Conservation (phyloP, 2,888 invertebrate species). For the Axea sp. region DNA sequence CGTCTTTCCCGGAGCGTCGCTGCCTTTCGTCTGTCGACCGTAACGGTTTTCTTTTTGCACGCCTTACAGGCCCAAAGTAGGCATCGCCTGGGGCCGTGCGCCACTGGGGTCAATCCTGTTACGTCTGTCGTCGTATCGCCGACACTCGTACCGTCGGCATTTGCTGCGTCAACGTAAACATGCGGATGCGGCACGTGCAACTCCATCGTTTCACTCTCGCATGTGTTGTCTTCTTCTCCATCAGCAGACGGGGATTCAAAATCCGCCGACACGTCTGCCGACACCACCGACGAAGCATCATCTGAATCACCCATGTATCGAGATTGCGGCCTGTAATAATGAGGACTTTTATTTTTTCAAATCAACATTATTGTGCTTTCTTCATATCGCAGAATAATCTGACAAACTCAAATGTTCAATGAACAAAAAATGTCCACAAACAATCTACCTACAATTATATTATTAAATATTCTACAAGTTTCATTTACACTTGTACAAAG, state of each 20-base stretch:
- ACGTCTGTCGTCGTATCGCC: not conserved
- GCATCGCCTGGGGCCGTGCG: constrained; percentile 85
- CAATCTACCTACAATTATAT: no score
- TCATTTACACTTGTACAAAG: constrained; percentile 13
- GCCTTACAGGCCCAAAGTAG: constrained; percentile 98
- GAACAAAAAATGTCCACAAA: no score
- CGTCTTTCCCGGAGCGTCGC: constrained; percentile 97
- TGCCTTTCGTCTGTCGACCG: constrained; percentile 97
- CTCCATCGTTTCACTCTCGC: constrained; percentile 61
- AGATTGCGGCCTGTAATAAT: no score
- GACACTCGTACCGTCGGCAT: constrained; percentile 1
- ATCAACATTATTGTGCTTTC: no score
- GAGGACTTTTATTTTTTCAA: no score
- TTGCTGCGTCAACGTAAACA: constrained; percentile 72
- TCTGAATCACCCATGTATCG: constrained; percentile 75
- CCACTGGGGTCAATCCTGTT: constrained; percentile 36
- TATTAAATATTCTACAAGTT: constrained; percentile 14
- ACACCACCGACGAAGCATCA: constrained; percentile 75
- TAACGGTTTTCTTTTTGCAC: constrained; percentile 96
- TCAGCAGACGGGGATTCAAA: constrained; percentile 73
- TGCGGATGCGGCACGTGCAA: constrained; percentile 77
- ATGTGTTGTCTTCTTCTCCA: constrained; percentile 63
- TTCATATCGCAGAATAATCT: no score
- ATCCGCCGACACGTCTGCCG: constrained; percentile 75
- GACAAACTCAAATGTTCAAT: no score